Conservation (phyloP, 2,113 vertebrate species). For the Bos taurus region ARS-UCD2.0 NC_037346.1:47328001-47328500, state of each 20-base stretch:
- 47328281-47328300: slow-evolving; percentile 55
- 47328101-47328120: slow-evolving; percentile 17
- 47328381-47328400: slow-evolving; percentile 6
- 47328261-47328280: slow-evolving; percentile 70
- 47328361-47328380: background rate
- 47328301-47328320: slow-evolving; percentile 62
- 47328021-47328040: slow-evolving; percentile 27
- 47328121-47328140: slow-evolving; percentile 20
- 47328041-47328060: slow-evolving; percentile 59
- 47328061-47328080: background rate
- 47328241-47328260: slow-evolving; percentile 64
- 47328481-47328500: background rate
- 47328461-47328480: slow-evolving; percentile 9
- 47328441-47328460: background rate
- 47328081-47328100: background rate
- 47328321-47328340: slow-evolving; percentile 60
- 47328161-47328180: background rate
- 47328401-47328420: slow-evolving; percentile 26
- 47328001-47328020: background rate
- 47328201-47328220: background rate
- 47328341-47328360: slow-evolving; percentile 49
- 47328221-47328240: slow-evolving; percentile 74
- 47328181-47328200: slow-evolving; percentile 50
- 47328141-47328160: slow-evolving; percentile 27
- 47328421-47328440: background rate